Evolutionary conservation across 2,797 vertebrate species (phyloP), one percentile per base, ranked within the genome.

Genomic region (Atherinosoma microstoma): DNA sequence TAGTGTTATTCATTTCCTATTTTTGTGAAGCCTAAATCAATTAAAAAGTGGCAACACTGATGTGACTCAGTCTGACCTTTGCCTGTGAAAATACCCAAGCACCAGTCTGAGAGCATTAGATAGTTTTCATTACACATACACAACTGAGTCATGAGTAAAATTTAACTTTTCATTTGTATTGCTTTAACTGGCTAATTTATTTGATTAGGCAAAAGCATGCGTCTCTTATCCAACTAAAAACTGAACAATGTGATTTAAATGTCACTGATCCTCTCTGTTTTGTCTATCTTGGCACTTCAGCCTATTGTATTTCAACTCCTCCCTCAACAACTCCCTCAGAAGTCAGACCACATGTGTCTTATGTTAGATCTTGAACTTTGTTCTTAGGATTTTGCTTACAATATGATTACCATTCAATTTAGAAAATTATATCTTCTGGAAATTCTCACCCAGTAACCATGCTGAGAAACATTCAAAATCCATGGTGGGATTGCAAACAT

Each of bases 1-100:
- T 61, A 24, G 18, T 78, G 36, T 53, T 47, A 16, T 74, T 79
- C 5, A 74, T 80, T 85, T 88, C 83, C 69, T 84, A 67, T 76
- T 78, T 67, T 67, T 73, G 59, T 68, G 56, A 67, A 66, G 32
- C 57, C 54, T 47, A 66, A 76, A 72, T 80, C 35, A 64, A 75
- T 75, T 80, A 71, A 83, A 83, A 38, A 66, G 18, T 78, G 45
- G 49, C 47, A 73, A 64, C 58, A 24, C 20, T 34, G 35, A 74
- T 54, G 57, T 66, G 67, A 74, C 65, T 78, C 24, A 10, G 51
- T 68, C 71, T 22, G 65, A 78, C 58, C 61, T 58, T 69, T 62
- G 47, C 32, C 40, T 78, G 75, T 64, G 27, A 76, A 79, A 68
- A 75, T 61, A 70, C 49, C 13, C 34, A 63, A 53, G 49, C 24